A percentile compares a stretch with the other conserved stretches of the same genome.
Evolutionary conservation across 2,113 vertebrate species (phyloP).

Genomic region (Zosterops pallidus): DNA sequence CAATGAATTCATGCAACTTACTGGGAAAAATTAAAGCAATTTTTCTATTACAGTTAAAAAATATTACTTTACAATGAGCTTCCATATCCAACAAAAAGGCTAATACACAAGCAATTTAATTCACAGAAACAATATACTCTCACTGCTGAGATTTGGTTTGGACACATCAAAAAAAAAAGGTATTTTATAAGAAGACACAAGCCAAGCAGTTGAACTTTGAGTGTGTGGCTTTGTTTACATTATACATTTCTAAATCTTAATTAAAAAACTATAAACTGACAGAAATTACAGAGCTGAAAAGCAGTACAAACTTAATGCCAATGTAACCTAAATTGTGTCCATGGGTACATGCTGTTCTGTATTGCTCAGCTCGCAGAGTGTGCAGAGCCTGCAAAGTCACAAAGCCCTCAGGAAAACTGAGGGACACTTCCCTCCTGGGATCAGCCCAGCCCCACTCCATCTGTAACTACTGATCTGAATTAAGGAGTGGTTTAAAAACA

Average conservation of each 20-base stretch:
- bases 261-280: not conserved
- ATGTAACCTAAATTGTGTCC: not conserved
- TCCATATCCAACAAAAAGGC: not conserved
- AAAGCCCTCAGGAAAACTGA: not conserved
- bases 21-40: not conserved
- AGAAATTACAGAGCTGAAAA: not conserved
- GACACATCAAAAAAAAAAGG: not conserved
- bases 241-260: not conserved
- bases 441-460: not conserved
- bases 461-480: not conserved
- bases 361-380: not conserved
- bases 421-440: not conserved
- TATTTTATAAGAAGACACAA: not conserved
- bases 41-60: not conserved
- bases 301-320: not conserved
- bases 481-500: not conserved
- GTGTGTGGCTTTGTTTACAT: not conserved
- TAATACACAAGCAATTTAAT: not conserved
- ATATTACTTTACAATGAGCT: not conserved
- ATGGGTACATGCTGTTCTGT: rapidly evolving
- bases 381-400: not conserved
- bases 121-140: not conserved
- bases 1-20: not conserved
- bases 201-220: not conserved
- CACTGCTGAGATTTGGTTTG: not conserved